Base-by-base conservation (phyloP, 2,113 vertebrate species). In the Vulpes ferrilata region DNA sequence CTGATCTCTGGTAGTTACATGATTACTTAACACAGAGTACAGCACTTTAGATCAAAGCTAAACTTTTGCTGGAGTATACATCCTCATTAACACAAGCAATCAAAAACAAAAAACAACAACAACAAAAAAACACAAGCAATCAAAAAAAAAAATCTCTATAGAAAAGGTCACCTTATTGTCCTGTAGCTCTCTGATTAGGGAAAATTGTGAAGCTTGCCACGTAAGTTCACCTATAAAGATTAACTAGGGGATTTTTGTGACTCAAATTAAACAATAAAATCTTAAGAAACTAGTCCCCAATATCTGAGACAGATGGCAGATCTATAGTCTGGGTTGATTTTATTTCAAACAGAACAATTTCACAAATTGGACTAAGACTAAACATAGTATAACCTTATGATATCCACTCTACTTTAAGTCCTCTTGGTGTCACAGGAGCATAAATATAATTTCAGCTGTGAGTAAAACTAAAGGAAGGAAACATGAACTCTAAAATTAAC, bases 381-480 rank as follows among this genome's bases (percentile, higher is more conserved):
- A 35, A 62, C 23, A n/a, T 81, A 95, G 67, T 35, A 88, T 35
- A 92, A 87, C 12, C 53, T 53, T 86, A 25, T 43, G 69, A 35
- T 10, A 43, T 13, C 35, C 22, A 90, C 69, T 84, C 64, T 81
- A 86, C 25, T 71, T 71, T 62, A 74, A 48, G 64, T 84, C 17
- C 81, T 80, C 32, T 71, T 80, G 19, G 32, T 55, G 38, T 87
- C 32, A 48, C 20, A 87, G 27, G 30, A 73, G 9, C 38, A 7
- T 86, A 64, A 92, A 60, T 79, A 91, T 38, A 81, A 71, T 64
- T 19, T 51, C 43, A 73, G 55, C 59, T 80, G 23, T 55, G 20
- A 64, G 17, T 91, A 91, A 79, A 86, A 79, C 60, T 91, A 71
- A 86, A 86, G 48, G 59, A 95, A 71, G 32, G 43, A 95, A 92